Evolutionary conservation across 1,140 invertebrate species (phyloP).

Genomic region (Brachionus calyciflorus): DNA sequence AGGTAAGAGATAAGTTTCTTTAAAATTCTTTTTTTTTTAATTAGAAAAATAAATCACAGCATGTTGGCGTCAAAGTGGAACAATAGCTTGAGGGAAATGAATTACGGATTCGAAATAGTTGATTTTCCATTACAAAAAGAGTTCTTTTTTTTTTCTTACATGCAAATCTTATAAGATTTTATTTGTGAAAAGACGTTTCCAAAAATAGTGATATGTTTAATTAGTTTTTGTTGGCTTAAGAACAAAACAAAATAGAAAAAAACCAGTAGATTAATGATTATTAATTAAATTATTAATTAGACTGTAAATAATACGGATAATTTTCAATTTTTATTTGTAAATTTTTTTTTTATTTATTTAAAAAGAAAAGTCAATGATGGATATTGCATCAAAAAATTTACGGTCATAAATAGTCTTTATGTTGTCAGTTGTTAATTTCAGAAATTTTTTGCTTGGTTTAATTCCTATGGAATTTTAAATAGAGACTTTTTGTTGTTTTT

Average conservation of each 20-base stretch:
- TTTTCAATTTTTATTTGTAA: slow-evolving; percentile 15
- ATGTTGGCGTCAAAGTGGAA: slow-evolving; percentile 2
- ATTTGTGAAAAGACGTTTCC: slow-evolving; percentile 7
- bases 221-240: too few relatives aligned
- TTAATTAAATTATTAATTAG: slow-evolving; percentile 45
- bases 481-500: background rate
- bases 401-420: slow-evolving; percentile 42
- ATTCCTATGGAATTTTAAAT: background rate
- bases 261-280: too few relatives aligned
- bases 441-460: slow-evolving; percentile 25
- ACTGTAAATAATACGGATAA: slow-evolving; percentile 39
- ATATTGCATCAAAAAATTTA: slow-evolving; percentile 37
- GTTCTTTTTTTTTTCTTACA: too few relatives aligned
- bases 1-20: slow-evolving; percentile 20
- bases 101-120: background rate
- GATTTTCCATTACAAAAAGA: background rate
- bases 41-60: slow-evolving; percentile 1
- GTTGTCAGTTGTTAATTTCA: too few relatives aligned
- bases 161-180: slow-evolving; percentile 7
- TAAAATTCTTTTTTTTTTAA: slow-evolving; percentile 5
- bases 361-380: background rate
- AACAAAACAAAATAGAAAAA: too few relatives aligned
- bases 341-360: background rate
- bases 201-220: too few relatives aligned
- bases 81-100: slow-evolving; percentile 9